These are phyloP conservation scores for Entosphenus tridentatus DNA, from an alignment of 2,113 vertebrate genomes.

Conservation along the genomic window DNA sequence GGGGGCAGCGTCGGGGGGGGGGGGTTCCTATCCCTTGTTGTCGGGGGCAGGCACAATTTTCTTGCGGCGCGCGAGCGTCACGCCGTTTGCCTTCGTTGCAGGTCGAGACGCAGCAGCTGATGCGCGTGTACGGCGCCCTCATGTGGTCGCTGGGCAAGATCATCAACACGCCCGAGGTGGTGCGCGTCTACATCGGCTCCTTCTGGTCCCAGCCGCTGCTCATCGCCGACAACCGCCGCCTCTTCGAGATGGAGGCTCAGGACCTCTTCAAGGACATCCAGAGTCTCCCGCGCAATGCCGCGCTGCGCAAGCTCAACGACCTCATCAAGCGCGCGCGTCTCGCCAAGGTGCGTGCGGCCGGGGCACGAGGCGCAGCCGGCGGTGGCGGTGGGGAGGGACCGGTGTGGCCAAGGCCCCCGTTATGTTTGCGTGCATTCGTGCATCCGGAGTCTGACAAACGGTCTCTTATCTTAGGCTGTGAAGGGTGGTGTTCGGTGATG, in stretches of 20 bases:
- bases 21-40: too few relatives aligned
- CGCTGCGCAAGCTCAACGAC: constrained; percentile 66
- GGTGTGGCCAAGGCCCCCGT: too few relatives aligned
- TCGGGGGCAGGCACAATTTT: too few relatives aligned
- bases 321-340: constrained; percentile 59
- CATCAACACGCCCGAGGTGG: constrained; percentile 61
- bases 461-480: too few relatives aligned
- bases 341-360: constrained; percentile 34
- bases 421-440: too few relatives aligned
- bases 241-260: constrained; percentile 72
- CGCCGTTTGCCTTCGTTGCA: background rate
- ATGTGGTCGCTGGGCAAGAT: constrained; percentile 87
- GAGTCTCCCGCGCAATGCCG: constrained; percentile 56
- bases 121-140: constrained; percentile 70
- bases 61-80: too few relatives aligned
- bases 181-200: constrained; percentile 72
- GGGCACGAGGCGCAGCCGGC: too few relatives aligned
- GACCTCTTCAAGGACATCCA: constrained; percentile 68
- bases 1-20: too few relatives aligned
- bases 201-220: constrained; percentile 73
- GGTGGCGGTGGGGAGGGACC: too few relatives aligned
- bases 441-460: too few relatives aligned
- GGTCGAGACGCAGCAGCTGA: constrained; percentile 67
- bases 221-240: constrained; percentile 41
- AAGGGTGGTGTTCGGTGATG: too few relatives aligned